A percentile compares a stretch with the other conserved stretches of the same genome.
phyloP scores from a whole-genome alignment of 2,113 vertebrate genomes.

The Isichthys henryi region DNA sequence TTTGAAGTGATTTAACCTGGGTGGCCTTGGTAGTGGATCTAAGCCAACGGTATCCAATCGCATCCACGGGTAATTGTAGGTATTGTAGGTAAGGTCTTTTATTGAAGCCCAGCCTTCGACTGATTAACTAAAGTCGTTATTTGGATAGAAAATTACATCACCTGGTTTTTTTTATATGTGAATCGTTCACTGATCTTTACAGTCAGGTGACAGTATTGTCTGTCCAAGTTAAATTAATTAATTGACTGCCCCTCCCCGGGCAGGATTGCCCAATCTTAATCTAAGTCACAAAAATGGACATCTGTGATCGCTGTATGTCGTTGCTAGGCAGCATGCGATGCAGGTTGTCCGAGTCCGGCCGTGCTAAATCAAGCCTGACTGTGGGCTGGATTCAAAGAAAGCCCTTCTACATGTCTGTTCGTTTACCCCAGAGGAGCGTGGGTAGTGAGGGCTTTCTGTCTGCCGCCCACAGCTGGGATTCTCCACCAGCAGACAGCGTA shows the following conservation, averaged over 20 bases:
- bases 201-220: background rate
- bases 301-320: background rate
- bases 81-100: background rate
- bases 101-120: background rate
- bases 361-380: background rate
- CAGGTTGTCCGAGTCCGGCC: background rate
- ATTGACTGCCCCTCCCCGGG: background rate
- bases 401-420: background rate
- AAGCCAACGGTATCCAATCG: background rate
- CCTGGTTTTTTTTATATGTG: background rate
- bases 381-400: background rate
- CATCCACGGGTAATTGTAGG: background rate
- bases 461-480: background rate
- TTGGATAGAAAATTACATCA: background rate
- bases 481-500: background rate
- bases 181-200: background rate
- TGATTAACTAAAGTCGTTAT: background rate
- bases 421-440: background rate
- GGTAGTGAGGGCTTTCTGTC: background rate
- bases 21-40: background rate
- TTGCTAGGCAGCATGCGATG: background rate
- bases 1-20: slow-evolving; percentile 2
- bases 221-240: background rate
- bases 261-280: background rate
- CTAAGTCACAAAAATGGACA: background rate